phyloP scores from a whole-genome alignment of 2,113 vertebrate genomes.

The Gallinago jamesoni region DNA sequence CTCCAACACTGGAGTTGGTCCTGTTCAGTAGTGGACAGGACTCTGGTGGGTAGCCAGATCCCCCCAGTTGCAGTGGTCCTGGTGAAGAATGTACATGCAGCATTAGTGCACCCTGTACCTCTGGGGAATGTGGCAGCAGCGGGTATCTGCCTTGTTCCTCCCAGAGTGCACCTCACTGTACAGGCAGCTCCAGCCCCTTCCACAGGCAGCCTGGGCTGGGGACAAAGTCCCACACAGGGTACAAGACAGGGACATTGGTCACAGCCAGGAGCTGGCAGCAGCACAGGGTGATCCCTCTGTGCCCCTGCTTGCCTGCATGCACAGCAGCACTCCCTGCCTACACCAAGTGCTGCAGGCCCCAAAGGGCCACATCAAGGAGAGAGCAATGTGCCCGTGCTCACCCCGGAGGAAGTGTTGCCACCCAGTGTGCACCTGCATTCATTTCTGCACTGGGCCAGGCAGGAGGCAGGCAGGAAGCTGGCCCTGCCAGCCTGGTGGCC shows the following conservation, averaged over 20 bases:
- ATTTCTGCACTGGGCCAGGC: not conserved
- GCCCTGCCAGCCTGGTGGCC: not conserved
- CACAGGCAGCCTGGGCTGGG: not conserved
- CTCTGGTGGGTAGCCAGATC: not conserved
- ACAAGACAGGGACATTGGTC: not conserved
- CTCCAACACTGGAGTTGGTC: not conserved
- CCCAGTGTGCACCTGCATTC: not conserved
- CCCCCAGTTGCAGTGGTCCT: not conserved
- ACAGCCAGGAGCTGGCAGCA: not conserved
- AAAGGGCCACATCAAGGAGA: not conserved
- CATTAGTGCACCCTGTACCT: not conserved
- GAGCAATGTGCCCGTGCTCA: not conserved
- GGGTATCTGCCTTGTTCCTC: not conserved
- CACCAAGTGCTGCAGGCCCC: not conserved
- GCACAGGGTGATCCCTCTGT: not conserved
- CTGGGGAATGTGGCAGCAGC: not conserved
- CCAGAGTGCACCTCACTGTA: rapidly evolving
- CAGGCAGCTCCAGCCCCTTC: not conserved
- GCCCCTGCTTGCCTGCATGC: not conserved
- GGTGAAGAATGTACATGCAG: rapidly evolving
- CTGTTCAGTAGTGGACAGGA: not conserved
- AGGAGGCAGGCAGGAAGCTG: not conserved
- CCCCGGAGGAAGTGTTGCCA: not conserved
- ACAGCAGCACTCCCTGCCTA: not conserved
- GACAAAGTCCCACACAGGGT: not conserved